phyloP scores from a whole-genome alignment of 2,797 vertebrate species.

The Ctenosaura bakeri region DNA sequence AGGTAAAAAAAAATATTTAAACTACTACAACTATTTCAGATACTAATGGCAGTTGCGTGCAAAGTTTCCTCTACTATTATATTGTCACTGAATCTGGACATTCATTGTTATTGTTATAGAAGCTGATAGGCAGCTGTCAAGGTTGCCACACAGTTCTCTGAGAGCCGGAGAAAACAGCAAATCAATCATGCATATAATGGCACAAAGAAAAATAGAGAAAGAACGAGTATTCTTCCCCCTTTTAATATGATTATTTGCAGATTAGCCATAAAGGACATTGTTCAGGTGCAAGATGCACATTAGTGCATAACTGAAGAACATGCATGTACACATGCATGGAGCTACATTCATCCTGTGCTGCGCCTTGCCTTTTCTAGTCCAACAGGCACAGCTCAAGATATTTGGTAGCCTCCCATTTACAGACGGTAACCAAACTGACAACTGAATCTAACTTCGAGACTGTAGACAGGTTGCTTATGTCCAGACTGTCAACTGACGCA shows the following conservation, averaged over 20 bases:
- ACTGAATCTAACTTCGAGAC: not conserved
- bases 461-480: not conserved
- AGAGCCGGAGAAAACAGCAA: not conserved
- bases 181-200: not conserved
- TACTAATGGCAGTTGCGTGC: not conserved
- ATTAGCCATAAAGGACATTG: not conserved
- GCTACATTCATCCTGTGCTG: not conserved
- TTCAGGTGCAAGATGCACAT: not conserved
- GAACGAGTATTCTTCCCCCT: not conserved
- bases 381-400: not conserved
- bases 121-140: not conserved
- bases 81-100: constrained; percentile 13
- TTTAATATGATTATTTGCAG: not conserved
- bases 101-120: not conserved
- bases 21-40: not conserved
- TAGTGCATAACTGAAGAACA: not conserved
- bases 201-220: too few relatives aligned
- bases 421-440: not conserved
- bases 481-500: not conserved
- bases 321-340: too few relatives aligned
- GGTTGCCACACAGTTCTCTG: not conserved
- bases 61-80: constrained; percentile 7
- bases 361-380: not conserved
- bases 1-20: not conserved
- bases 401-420: not conserved